These are phyloP conservation scores for Lycocerus yunnanus DNA, from an alignment of 2,888 invertebrate species.

Conservation along the genomic window DNA sequence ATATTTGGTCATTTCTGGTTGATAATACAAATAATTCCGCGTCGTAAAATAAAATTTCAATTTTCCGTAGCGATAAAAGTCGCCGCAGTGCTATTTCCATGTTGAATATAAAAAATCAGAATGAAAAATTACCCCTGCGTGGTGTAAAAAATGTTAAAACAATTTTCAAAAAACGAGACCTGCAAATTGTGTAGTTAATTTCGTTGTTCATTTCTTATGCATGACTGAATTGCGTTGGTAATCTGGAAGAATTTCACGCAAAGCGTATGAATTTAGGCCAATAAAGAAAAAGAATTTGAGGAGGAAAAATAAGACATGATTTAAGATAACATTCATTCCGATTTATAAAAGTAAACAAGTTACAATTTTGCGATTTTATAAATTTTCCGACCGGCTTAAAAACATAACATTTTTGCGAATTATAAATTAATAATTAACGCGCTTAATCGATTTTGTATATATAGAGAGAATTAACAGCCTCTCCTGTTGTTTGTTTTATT, in stretches of 20 bases:
- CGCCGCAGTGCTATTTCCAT: not conserved
- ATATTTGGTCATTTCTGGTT: not conserved
- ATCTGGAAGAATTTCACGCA: conserved; percentile 11
- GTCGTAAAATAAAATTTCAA: not conserved
- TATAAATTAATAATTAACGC: not conserved
- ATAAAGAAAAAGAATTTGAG: not conserved
- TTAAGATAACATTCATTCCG: not conserved
- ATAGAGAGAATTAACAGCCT: no score
- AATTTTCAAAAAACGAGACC: not conserved
- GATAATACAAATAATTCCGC: not conserved
- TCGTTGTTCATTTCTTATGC: conserved; percentile 12
- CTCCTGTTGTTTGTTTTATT: not conserved
- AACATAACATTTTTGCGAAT: not conserved
- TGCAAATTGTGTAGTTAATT: conserved; percentile 2
- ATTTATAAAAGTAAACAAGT: not conserved
- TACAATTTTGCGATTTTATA: not conserved
- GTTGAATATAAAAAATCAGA: not conserved
- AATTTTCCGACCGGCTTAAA: not conserved
- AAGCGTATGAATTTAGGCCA: conserved; percentile 7
- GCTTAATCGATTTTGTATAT: not conserved
- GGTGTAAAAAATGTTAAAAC: not conserved
- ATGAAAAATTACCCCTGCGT: not conserved
- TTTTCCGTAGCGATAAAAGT: not conserved
- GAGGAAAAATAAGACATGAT: not conserved
- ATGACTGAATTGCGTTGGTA: conserved; percentile 17